A percentile compares a stretch with the other conserved stretches of the same genome.
phyloP scores from a whole-genome alignment of 2,113 vertebrate species.

The Xerus inauris region DNA sequence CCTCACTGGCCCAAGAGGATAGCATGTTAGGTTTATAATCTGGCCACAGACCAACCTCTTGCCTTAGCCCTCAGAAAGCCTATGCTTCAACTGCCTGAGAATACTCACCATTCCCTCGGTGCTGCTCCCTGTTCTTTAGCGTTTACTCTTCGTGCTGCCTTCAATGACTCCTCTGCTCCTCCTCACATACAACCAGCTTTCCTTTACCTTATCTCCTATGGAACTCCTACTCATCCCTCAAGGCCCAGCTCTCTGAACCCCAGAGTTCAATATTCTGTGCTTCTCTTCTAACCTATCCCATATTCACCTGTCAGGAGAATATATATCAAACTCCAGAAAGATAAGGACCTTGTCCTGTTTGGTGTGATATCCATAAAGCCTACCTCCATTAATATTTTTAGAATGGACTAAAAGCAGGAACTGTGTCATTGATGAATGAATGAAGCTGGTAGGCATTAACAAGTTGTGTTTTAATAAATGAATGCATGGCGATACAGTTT shows the following conservation, averaged over 20 bases:
- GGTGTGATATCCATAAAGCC: background rate
- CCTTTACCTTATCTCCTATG: background rate
- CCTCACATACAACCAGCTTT: background rate
- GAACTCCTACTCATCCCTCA: background rate
- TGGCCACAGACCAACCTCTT: background rate
- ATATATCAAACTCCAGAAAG: background rate
- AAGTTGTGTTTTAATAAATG: constrained; percentile 1
- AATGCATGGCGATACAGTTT: background rate
- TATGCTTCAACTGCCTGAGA: background rate
- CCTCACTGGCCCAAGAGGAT: background rate
- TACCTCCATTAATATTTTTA: background rate
- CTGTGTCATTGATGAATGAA: background rate
- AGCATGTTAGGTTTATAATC: background rate
- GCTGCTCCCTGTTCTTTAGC: background rate
- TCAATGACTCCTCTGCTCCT: background rate
- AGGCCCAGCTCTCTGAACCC: background rate
- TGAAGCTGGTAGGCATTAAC: constrained; percentile 8
- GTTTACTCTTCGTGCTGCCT: background rate
- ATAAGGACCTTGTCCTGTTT: background rate
- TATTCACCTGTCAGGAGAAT: background rate
- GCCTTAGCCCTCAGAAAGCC: background rate
- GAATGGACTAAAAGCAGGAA: constrained; percentile 48
- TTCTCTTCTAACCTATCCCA: background rate
- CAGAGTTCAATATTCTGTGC: background rate
- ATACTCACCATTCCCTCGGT: background rate